A percentile compares a stretch with the other conserved stretches of the same genome.
phyloP scores from a whole-genome alignment of 2,797 vertebrate genomes.

The Chlorospingus semifuscus region DNA sequence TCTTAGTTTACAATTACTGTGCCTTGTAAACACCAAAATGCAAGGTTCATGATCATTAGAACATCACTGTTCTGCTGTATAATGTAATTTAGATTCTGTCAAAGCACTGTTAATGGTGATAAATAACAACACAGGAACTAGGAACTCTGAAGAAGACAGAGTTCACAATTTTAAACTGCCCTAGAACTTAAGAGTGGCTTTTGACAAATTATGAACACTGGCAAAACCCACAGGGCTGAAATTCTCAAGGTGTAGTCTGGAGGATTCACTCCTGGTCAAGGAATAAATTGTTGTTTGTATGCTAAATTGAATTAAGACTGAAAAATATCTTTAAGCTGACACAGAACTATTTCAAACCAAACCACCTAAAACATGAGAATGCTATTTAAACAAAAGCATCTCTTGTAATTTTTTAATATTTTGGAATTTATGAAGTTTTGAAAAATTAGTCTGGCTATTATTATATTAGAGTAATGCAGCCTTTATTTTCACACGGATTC shows the following conservation, averaged over 20 bases:
- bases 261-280: background rate
- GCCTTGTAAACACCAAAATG: background rate
- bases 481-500: background rate
- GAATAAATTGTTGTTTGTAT: background rate
- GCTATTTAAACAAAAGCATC: background rate
- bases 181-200: background rate
- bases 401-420: background rate
- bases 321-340: background rate
- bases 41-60: background rate
- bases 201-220: background rate
- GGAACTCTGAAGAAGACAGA: background rate
- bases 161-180: background rate
- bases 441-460: background rate
- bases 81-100: background rate
- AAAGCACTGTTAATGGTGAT: background rate
- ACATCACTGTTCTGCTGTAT: background rate
- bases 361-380: background rate
- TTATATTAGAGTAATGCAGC: background rate
- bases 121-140: background rate
- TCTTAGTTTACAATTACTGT: background rate
- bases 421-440: background rate
- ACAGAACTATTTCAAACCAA: background rate
- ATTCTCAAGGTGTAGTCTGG: background rate
- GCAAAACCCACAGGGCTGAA: background rate
- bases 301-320: background rate